phyloP scores from a whole-genome alignment of 35 echinoderm and acorn worm genomes.

The Amphiura filiformis region DNA sequence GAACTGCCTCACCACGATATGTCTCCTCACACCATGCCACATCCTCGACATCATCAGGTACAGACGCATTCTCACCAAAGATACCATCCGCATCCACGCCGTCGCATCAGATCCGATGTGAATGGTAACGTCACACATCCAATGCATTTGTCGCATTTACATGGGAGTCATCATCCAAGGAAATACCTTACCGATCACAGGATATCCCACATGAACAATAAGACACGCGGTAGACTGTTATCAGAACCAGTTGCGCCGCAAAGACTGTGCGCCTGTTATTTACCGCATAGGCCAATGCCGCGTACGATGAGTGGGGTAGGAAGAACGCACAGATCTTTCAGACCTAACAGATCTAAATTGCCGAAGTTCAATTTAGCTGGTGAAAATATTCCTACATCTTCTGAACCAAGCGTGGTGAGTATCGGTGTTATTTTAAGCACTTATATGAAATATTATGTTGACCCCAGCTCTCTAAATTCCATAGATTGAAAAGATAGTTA shows the following conservation, averaged over 20 bases:
- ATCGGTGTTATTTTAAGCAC: neutral
- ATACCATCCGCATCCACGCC: neutral
- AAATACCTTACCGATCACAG: no score
- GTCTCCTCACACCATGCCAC: no score
- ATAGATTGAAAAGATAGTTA: no score
- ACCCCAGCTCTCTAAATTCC: no score
- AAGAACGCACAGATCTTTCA: neutral
- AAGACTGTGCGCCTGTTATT: neutral
- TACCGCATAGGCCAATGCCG: neutral
- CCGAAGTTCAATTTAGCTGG: neutral
- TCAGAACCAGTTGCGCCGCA: neutral
- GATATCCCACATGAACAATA: no score
- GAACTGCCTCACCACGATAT: no score
- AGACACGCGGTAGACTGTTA: neutral
- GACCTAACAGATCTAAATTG: neutral
- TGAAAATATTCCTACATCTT: neutral
- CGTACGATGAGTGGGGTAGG: neutral
- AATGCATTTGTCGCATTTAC: no score
- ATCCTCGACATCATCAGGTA: neutral
- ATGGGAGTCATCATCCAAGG: no score
- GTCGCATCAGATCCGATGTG: neutral
- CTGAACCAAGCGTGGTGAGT: neutral
- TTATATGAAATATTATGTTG: no score
- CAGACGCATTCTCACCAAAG: neutral
- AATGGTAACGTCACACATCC: neutral